Evolutionary conservation across 2,113 vertebrate genomes (phyloP), one percentile per base, ranked within the genome.

Genomic region (Hirundichthys speculiger): DNA sequence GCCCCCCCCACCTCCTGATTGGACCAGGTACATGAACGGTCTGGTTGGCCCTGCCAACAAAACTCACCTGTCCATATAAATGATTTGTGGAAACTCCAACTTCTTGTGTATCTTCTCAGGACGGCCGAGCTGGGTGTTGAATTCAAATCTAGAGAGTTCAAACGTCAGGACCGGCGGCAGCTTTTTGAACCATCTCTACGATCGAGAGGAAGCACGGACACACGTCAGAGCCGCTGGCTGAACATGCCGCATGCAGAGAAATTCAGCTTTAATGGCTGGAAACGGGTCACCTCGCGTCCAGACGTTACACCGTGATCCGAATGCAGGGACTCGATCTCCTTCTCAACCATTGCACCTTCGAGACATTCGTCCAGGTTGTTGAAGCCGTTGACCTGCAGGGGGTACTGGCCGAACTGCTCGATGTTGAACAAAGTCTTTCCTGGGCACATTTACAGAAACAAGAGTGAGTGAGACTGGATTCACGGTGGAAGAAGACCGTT

Each of bases 41-140:
- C n/a, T n/a, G n/a, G 30, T 10, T 34, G 30, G 11, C 30, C 30
- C 3, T 6, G 30, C 30, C 2, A 7, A 14, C 19, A 22, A 24
- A 39, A 50, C 69, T 92, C 88, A 99, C 98, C 96, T 95, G 94
- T 99, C 98, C 97, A 99, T 98, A 51, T 96, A 95, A 59, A 99
- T 91, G 48, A 96, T 94, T 73, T 94, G 94, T 52, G 98, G 93
- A 73, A 99, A 99, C 73, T 98, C 98, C 64, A 99, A 90, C 78
- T 94, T 97, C 90, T 95, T 98, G 91, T 99, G 97, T 71, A 99
- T 98, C 87, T 99, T 99, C 91, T 99, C 96, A 1, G 98, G 96
- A 43, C 97, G 96, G n/a, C 97, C 96, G 1, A 98, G 91, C 14
- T 96, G 98, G 30, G 97, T 95, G 88, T 99, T 99, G 89, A 98